Evolutionary conservation across 2,797 vertebrate species (phyloP).

Genomic region (Falco columbarius): DNA sequence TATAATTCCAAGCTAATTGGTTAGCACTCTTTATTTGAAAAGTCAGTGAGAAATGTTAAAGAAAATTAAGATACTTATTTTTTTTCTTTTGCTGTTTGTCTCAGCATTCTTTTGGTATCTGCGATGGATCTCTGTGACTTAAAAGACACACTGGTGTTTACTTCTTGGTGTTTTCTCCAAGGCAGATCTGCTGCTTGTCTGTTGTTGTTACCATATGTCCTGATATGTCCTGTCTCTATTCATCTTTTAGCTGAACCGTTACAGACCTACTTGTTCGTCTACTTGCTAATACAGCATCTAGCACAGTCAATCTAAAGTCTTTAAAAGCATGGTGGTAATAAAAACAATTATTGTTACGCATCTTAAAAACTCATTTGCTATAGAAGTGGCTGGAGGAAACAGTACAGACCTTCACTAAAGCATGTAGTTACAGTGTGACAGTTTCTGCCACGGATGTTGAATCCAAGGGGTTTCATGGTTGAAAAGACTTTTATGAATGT

Average conservation of each 20-base stretch:
- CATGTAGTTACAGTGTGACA: background rate
- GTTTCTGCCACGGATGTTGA: background rate
- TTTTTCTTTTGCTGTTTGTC: background rate
- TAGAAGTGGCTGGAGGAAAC: background rate
- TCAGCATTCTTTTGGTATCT: background rate
- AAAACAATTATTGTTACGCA: background rate
- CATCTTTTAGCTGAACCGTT: background rate
- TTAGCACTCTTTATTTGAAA: background rate
- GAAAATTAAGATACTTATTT: background rate
- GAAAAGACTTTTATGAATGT: background rate
- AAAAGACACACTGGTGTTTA: background rate
- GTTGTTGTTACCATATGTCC: background rate
- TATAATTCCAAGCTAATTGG: background rate
- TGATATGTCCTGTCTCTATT: background rate
- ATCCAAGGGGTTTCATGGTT: background rate
- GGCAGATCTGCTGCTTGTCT: background rate
- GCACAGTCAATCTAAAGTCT: background rate
- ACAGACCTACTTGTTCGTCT: background rate
- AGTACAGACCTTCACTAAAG: rapidly evolving
- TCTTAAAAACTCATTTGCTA: background rate
- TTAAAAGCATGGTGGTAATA: background rate
- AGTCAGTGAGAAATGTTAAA: background rate
- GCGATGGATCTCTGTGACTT: background rate
- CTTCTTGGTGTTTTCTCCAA: background rate
- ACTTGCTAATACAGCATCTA: background rate